Base-by-base conservation (phyloP, 1,140 invertebrate species). In the Cotesia chilonis region DNA sequence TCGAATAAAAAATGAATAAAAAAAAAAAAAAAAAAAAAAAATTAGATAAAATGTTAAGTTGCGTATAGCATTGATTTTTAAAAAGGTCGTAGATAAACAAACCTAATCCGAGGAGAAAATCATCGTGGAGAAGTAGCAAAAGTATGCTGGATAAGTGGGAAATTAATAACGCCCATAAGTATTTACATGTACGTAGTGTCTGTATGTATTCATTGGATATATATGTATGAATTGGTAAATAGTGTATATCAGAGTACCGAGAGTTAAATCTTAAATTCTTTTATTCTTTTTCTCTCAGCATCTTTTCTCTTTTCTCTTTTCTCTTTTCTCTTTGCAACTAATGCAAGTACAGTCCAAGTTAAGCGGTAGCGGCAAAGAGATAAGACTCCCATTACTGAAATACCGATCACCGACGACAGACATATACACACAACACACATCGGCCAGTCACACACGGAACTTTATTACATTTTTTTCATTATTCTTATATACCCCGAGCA, bases 311-410 rank as follows among this genome's bases (percentile, higher is more conserved):
- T 17, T 20, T n/a, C n/a, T n/a, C n/a, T n/a, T n/a, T n/a, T n/a
- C 5, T 55, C 17, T 55, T 55, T 55, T 55, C 17, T 14, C 57
- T 20, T 17, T 20, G 17, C 20, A 20, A 20, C 20, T 59, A 59
- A 20, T 59, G 57, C 14, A 20, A 17, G 41, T 65, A 14, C 47
- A 51, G 76, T 75, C 79, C 57, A 47, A 47, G 41, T 47, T 9
- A 70, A 63, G 77, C 77, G 69, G 77, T 78, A 79, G 78, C 78
- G 51, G 41, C 63, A 61, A 69, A 70, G 78, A 80, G 41, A 47
- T 47, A 79, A 80, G 79, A 78, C 67, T 66, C 78, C 75, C 78
- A 80, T 80, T 80, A 78, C 76, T 79, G 78, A 70, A 76, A 80
- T 78, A 79, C 75, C 78, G 57, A 67, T 75, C 72, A 65, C 41